Percentiles rank a stretch among this genome's conserved stretches.
phyloP scores from a whole-genome alignment of 2,888 invertebrate genomes.

The Dichetophora obliterata region DNA sequence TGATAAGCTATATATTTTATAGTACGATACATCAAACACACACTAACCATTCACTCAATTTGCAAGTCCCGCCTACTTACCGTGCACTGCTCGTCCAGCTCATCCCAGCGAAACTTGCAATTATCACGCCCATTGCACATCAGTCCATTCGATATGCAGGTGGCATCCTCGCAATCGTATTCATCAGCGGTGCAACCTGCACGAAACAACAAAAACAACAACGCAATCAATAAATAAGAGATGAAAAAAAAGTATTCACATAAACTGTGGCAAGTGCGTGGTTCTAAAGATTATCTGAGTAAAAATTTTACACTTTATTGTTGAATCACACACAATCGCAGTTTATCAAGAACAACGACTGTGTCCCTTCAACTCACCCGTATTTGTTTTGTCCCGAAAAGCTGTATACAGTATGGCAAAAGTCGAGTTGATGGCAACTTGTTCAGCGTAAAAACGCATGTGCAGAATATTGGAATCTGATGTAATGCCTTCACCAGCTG shows the following conservation, averaged over 20 bases:
- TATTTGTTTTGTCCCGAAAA: slow-evolving; percentile 74
- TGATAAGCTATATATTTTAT: too few species aligned
- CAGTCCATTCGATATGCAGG: slow-evolving; percentile 81
- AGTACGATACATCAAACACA: too few species aligned
- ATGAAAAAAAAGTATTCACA: slow-evolving; percentile 59
- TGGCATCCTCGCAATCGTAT: slow-evolving; percentile 89
- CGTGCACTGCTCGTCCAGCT: slow-evolving; percentile 70
- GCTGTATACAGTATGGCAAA: slow-evolving; percentile 84
- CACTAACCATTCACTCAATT: too few species aligned
- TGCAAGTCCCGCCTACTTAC: slow-evolving; percentile 63
- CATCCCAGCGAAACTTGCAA: slow-evolving; percentile 88
- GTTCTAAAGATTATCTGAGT: too few species aligned
- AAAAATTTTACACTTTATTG: too few species aligned
- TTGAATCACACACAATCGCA: too few species aligned
- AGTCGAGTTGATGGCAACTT: slow-evolving; percentile 74
- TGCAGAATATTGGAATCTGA: slow-evolving; percentile 79
- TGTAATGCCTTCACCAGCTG: slow-evolving; percentile 83
- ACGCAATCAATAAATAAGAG: background rate
- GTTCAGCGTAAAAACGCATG: slow-evolving; percentile 80
- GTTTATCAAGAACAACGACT: background rate
- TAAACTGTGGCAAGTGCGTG: background rate
- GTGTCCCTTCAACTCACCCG: slow-evolving; percentile 59
- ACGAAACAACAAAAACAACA: slow-evolving; percentile 6
- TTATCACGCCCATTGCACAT: slow-evolving; percentile 82
- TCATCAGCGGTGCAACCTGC: slow-evolving; percentile 71